Evolutionary conservation across 2,888 invertebrate species (phyloP).

Genomic region (Onchidella celtica): DNA sequence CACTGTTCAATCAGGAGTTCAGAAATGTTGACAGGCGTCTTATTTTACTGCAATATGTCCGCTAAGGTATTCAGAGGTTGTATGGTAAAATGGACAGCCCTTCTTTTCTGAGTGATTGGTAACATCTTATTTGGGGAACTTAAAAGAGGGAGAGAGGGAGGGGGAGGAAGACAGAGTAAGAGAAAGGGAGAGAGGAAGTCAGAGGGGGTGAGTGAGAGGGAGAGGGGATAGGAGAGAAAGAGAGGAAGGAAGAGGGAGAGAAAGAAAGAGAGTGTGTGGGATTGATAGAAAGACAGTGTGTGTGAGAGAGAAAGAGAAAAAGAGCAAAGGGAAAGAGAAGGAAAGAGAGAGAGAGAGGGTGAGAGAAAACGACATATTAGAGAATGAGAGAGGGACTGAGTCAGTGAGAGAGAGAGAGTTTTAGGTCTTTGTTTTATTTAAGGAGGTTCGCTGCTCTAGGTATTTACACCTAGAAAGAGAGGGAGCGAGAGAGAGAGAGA

Average conservation of each 20-base stretch:
- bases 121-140: no score
- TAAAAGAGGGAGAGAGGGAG: constrained; percentile 14
- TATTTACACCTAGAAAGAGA: no score
- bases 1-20: no score
- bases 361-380: neutral
- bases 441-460: no score
- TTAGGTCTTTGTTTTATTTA: no score
- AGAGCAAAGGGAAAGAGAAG: neutral
- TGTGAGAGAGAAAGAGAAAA: neutral
- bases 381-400: neutral
- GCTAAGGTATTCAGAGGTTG: no score
- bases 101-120: no score
- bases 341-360: constrained; percentile 18
- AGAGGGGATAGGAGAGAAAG: constrained; percentile 1
- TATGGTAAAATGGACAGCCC: no score
- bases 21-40: no score
- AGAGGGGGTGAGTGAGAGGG: neutral
- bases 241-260: constrained; percentile 29
- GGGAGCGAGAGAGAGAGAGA: no score
- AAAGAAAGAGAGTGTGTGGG: constrained; percentile 29
- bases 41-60: no score
- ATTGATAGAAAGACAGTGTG: constrained; percentile 5
- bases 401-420: neutral
- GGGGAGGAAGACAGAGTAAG: neutral
- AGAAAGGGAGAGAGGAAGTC: constrained; percentile 3